phyloP scores from a whole-genome alignment of 2,888 invertebrate genomes.

The Pocota personata region DNA sequence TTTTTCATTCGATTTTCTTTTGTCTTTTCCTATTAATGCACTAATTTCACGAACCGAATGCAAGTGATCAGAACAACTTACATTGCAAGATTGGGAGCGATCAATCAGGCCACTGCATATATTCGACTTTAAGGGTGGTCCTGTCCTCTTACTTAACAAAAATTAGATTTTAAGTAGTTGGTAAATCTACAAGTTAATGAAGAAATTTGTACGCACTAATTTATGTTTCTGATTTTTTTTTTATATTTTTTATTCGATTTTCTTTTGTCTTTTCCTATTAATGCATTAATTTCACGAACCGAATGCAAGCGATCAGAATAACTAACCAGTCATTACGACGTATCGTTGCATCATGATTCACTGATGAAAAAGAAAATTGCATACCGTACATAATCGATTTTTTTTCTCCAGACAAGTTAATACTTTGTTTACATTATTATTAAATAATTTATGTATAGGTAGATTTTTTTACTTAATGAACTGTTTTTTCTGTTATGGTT shows the following conservation, averaged over 20 bases:
- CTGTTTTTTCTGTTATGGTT: slow-evolving; percentile 33
- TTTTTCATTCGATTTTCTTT: not conserved
- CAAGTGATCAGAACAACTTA: slow-evolving; percentile 22
- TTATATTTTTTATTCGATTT: not conserved
- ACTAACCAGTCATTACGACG: not conserved
- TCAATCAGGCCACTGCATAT: too few species aligned
- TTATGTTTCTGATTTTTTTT: not conserved
- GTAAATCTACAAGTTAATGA: too few species aligned
- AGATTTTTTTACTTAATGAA: slow-evolving; percentile 42
- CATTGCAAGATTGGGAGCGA: too few species aligned
- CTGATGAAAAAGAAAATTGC: slow-evolving; percentile 26
- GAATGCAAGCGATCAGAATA: slow-evolving; percentile 23
- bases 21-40: slow-evolving; percentile 1
- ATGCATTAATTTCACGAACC: slow-evolving; percentile 23
- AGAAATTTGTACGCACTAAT: not conserved
- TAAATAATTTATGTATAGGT: slow-evolving; percentile 55
- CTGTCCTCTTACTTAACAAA: too few species aligned
- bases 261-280: not conserved
- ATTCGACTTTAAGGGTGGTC: too few species aligned
- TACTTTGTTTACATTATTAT: slow-evolving; percentile 49
- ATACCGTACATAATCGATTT: slow-evolving; percentile 18
- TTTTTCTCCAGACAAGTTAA: slow-evolving; percentile 33
- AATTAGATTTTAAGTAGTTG: too few species aligned
- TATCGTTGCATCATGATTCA: not conserved
- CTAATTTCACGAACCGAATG: slow-evolving; percentile 19